Conservation (phyloP, 2,113 vertebrate genomes). For the zebrafish (Danio rerio) region DNA sequence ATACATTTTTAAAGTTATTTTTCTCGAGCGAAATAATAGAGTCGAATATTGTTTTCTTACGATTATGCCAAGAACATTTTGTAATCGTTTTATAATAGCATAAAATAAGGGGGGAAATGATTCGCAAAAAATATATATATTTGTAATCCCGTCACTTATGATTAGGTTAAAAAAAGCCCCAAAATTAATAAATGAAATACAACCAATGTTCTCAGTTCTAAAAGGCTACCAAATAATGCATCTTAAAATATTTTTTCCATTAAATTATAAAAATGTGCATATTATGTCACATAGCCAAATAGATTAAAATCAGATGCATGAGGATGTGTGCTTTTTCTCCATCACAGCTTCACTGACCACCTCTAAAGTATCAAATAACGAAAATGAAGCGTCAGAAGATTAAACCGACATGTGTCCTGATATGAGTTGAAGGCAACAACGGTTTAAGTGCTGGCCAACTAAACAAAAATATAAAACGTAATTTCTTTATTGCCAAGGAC, state of each 20-base stretch:
- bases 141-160: no score
- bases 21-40: no score
- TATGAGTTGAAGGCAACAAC: background rate
- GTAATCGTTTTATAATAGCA: no score
- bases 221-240: background rate
- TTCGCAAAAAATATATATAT: no score
- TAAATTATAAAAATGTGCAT: background rate
- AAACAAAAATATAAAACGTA: background rate
- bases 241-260: background rate
- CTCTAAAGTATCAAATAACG: conserved; percentile 16
- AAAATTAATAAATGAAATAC: no score
- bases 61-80: no score
- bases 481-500: conserved; percentile 18
- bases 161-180: no score
- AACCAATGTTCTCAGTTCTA: no score
- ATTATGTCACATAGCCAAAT: background rate
- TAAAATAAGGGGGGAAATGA: no score
- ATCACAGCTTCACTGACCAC: background rate
- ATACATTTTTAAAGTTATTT: no score
- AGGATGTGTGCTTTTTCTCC: background rate
- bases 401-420: background rate
- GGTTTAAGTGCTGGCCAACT: background rate
- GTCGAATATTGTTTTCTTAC: no score
- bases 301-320: conserved; percentile 5
- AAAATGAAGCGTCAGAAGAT: conserved; percentile 16